Evolutionary conservation across 2,113 vertebrate species (phyloP).

Genomic region (Entomyzon cyanotis): DNA sequence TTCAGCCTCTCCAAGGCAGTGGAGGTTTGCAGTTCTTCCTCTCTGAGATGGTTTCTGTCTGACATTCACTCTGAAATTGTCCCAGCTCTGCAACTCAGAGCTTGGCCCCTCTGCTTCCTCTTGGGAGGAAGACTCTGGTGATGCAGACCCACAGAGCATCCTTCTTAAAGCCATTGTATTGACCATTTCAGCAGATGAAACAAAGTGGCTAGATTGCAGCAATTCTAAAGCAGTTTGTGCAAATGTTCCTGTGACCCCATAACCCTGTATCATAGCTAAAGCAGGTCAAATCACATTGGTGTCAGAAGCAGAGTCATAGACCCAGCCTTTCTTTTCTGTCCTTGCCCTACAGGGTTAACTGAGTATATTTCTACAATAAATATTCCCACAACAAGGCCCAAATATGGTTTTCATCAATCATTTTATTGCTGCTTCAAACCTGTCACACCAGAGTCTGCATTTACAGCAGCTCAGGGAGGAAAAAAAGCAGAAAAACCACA

Average conservation of each 20-base stretch:
- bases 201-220: neutral
- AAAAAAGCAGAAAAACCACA: neutral
- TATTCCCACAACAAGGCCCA: conserved; percentile 15
- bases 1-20: neutral
- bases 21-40: neutral
- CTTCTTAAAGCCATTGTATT: neutral
- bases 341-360: conserved; percentile 13
- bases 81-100: neutral
- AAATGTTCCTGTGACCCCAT: neutral
- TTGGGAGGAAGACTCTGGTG: neutral
- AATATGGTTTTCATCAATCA: conserved; percentile 46
- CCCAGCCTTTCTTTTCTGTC: neutral
- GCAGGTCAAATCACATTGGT: neutral
- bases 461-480: neutral
- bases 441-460: neutral
- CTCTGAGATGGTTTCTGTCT: neutral
- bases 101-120: neutral
- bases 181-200: neutral
- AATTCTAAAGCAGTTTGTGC: neutral
- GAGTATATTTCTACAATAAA: neutral
- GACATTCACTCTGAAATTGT: neutral
- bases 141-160: neutral
- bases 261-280: neutral
- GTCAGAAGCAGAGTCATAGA: neutral
- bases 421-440: conserved; percentile 2